Evolutionary conservation across 2,797 vertebrate species (phyloP).

Genomic region (Xenops minutus): DNA sequence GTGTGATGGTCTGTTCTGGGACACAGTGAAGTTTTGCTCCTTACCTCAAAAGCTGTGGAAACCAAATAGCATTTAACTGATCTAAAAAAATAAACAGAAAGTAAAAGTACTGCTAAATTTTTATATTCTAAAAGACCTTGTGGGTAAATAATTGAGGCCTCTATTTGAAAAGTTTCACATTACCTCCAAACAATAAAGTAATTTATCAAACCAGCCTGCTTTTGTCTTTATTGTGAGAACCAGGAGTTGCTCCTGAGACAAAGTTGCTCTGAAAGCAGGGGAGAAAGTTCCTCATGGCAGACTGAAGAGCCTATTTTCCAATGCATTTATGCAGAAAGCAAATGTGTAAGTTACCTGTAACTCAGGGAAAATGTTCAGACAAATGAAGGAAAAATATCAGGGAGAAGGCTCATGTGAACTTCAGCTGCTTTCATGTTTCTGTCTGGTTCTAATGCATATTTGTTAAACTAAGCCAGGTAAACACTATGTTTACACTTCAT

Average conservation of each 20-base stretch:
- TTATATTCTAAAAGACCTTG: not conserved
- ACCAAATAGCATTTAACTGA: slow-evolving; percentile 28
- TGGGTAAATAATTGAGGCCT: slow-evolving; percentile 16
- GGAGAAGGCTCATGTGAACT: not conserved
- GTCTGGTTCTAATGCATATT: not conserved
- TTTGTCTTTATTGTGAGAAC: not conserved
- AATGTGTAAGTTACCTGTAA: rapidly evolving
- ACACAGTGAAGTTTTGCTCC: not conserved
- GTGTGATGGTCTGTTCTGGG: not conserved
- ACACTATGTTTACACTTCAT: not conserved
- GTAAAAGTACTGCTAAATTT: not conserved
- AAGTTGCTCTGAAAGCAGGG: not conserved
- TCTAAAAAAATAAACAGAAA: not conserved
- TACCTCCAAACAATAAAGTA: slow-evolving; percentile 57
- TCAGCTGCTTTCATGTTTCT: not conserved
- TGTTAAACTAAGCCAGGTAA: not conserved
- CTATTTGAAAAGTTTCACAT: not conserved
- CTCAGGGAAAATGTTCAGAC: not conserved
- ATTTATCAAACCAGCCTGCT: slow-evolving; percentile 41
- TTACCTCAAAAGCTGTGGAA: slow-evolving; percentile 25
- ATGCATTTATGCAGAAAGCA: not conserved
- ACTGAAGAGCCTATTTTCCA: rapidly evolving
- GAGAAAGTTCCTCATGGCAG: rapidly evolving
- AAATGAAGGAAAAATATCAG: not conserved
- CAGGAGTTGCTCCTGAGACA: not conserved